Base-by-base conservation (phyloP, 2,888 invertebrate species). In the Nomada hirtipes region DNA sequence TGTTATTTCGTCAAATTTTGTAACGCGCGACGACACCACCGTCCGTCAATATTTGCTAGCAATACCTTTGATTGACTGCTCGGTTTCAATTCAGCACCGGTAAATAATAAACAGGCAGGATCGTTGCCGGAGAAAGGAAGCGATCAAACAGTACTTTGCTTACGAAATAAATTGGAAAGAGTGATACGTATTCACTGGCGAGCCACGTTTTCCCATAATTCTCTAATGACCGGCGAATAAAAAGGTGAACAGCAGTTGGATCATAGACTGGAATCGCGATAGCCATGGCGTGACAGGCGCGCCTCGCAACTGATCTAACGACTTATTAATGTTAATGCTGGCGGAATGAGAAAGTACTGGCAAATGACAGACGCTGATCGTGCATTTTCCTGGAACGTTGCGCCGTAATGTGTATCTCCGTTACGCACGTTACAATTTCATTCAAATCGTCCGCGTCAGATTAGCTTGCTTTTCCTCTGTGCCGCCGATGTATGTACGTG, bases 291-390 rank as follows among this genome's bases (percentile, higher is more conserved):
- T 72, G 71, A 71, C 68, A 65, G 50, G 55, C 65, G 50, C 67
- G 36, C 67, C 60, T 67, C 26, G 79, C 84, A 67, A 74, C 77
- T 70, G 82, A 85, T 80, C 75, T 87, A 87, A 87, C 86, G 86
- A 87, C 79, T 78, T 87, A 87, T 87, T 86, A 87, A 87, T 87
- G 87, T 84, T 84, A 87, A 87, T 87, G 82, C 57, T 26, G 55
- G 44, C 73, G 74, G 72, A 79, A 87, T 86, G 82, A 86, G 70
- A 80, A 86, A 76, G 74, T 59, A 71, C 77, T 65, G 69, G 79
- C 79, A 79, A 87, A 86, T 86, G 80, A 81, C 81, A 81, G 81
- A 68, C 65, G 68, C 60, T 72, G 60, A 79, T 76, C 72, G 57
- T 59, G 69, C 79, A 60, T 76, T 84, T 79, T 76, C 79, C 52